phyloP scores from a whole-genome alignment of 2,113 vertebrate species.

The Sialia sialis region DNA sequence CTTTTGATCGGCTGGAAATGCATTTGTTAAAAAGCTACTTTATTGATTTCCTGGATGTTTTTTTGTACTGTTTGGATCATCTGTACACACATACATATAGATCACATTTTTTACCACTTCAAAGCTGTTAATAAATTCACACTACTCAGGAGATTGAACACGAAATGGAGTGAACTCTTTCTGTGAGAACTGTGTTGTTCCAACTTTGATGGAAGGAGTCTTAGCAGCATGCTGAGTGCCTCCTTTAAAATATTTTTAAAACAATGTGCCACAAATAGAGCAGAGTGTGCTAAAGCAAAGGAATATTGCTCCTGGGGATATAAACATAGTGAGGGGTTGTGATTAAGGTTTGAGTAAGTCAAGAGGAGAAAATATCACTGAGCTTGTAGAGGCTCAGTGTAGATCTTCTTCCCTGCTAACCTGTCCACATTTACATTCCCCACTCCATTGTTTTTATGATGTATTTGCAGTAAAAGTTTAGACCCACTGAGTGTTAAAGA shows the following conservation, averaged over 20 bases:
- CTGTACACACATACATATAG: background rate
- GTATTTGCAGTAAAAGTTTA: background rate
- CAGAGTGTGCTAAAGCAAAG: background rate
- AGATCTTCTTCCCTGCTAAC: background rate
- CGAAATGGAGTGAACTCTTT: constrained; percentile 6
- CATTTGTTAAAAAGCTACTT: constrained; percentile 69
- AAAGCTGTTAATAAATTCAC: constrained; percentile 65
- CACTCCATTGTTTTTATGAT: background rate
- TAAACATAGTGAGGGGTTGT: background rate
- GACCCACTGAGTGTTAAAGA: background rate
- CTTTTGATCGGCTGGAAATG: constrained; percentile 68
- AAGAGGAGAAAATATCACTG: background rate
- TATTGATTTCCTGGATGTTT: constrained; percentile 70
- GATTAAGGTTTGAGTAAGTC: background rate
- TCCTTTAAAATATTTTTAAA: constrained; percentile 13
- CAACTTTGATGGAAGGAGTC: background rate
- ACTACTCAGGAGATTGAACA: constrained; percentile 30
- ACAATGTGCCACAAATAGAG: constrained; percentile 11
- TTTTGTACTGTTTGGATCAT: constrained; percentile 62
- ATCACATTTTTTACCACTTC: constrained; percentile 59
- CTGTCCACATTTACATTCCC: background rate
- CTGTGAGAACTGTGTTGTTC: constrained; percentile 10
- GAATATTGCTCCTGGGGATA: background rate
- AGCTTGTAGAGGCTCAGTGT: background rate
- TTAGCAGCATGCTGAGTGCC: background rate